A percentile compares a stretch with the other conserved stretches of the same genome.
Evolutionary conservation across 2,888 invertebrate genomes (phyloP).

Genomic region (Kuschelorhynchus macadamiae): DNA sequence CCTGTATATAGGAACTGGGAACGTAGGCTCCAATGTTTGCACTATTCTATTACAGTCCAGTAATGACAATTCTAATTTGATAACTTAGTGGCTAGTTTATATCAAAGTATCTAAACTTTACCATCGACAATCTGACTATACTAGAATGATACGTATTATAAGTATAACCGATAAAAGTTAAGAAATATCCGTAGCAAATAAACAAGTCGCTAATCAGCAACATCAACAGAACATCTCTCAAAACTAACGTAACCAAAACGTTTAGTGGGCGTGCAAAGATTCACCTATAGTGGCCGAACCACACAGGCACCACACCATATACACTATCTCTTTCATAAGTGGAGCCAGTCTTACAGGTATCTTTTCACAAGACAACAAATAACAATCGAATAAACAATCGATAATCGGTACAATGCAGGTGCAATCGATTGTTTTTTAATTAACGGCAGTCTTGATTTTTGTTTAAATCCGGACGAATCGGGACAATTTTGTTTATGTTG

Average conservation of each 20-base stretch:
- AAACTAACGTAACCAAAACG: constrained; percentile 17
- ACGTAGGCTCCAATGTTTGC: too few relatives aligned
- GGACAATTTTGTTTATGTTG: neutral
- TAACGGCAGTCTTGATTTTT: constrained; percentile 4
- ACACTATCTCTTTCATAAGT: constrained; percentile 49
- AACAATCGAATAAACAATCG: constrained; percentile 48
- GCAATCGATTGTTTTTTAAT: constrained; percentile 35
- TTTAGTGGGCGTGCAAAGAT: constrained; percentile 41
- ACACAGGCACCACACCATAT: constrained; percentile 39
- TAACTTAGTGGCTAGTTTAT: too few relatives aligned
- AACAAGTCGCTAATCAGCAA: constrained; percentile 12
- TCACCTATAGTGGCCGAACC: constrained; percentile 34
- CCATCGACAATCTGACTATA: too few relatives aligned
- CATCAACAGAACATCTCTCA: neutral
- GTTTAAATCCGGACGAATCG: constrained; percentile 14
- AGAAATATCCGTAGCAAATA: constrained; percentile 2
- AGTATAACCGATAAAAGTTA: too few relatives aligned
- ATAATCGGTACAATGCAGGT: constrained; percentile 43
- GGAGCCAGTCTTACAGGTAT: constrained; percentile 46
- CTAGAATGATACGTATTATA: too few relatives aligned
- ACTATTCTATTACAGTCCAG: too few relatives aligned
- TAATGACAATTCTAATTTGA: too few relatives aligned
- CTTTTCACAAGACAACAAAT: constrained; percentile 49
- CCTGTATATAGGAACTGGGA: too few relatives aligned
- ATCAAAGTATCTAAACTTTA: too few relatives aligned